These are phyloP conservation scores for Artibeus lituratus DNA, from an alignment of 2,797 vertebrate genomes.

Conservation along the genomic window DNA sequence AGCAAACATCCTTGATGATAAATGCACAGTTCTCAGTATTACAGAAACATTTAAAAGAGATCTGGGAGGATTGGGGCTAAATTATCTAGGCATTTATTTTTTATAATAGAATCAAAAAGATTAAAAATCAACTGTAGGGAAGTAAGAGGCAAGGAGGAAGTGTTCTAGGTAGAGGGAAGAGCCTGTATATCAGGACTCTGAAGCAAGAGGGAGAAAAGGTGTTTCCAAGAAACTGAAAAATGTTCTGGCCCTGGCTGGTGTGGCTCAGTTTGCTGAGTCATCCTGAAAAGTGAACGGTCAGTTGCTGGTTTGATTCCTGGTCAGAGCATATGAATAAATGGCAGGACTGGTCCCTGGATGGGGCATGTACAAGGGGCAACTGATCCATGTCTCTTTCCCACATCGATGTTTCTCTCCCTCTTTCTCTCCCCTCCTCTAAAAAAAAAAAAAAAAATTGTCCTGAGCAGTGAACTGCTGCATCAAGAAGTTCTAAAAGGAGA, in stretches of 20 bases:
- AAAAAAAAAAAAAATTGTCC: no score
- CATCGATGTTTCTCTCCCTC: no score
- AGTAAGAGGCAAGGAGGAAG: not conserved
- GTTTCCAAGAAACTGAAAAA: not conserved
- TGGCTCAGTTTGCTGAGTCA: not conserved
- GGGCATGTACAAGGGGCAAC: no score
- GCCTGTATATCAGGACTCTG: not conserved
- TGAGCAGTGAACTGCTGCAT: not conserved
- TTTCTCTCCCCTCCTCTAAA: no score
- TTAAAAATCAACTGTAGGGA: not conserved
- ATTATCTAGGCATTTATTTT: not conserved
- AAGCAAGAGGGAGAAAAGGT: not conserved
- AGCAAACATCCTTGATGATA: not conserved
- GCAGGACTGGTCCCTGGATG: no score
- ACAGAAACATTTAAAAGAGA: not conserved
- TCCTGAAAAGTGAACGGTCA: no score
- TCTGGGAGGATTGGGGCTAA: not conserved
- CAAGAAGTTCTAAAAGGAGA: not conserved
- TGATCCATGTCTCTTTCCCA: no score
- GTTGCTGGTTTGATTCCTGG: no score
- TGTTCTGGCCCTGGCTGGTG: no score
- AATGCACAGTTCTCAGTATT: not conserved
- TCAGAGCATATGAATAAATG: no score
- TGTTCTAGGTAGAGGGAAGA: not conserved
- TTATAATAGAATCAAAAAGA: not conserved